Conservation (phyloP, 2,888 invertebrate genomes). For the Acrocyrtus sp. region DNA sequence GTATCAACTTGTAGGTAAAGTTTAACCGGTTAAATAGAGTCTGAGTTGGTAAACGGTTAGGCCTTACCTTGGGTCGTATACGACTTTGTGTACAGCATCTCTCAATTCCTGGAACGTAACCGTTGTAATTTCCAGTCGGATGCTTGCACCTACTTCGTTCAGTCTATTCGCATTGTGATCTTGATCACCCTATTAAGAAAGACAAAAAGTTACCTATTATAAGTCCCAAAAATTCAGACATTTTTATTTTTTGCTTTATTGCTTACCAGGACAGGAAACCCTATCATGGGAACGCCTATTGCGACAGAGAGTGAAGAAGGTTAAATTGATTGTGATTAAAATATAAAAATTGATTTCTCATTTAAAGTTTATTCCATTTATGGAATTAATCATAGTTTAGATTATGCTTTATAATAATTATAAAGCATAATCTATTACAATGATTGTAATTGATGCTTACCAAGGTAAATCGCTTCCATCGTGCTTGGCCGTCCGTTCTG, state of each 20-base stretch:
- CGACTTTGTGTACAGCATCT: conserved; percentile 20
- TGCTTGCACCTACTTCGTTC: conserved; percentile 20
- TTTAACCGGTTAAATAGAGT: background rate
- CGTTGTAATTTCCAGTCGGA: conserved; percentile 35
- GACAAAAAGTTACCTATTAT: background rate
- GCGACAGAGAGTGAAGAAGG: no score
- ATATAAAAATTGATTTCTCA: no score
- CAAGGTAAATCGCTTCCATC: no score
- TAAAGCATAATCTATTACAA: no score
- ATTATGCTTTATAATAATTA: no score
- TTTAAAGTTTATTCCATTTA: no score
- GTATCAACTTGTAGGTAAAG: background rate
- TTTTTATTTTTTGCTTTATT: background rate
- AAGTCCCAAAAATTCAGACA: background rate
- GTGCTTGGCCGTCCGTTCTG: conserved; percentile 29
- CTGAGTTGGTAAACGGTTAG: background rate
- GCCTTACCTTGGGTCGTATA: conserved; percentile 25
- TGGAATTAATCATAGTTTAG: no score
- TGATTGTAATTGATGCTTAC: no score
- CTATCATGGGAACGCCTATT: conserved; percentile 47
- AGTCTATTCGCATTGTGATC: conserved; percentile 52
- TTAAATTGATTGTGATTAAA: no score
- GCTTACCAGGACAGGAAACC: conserved; percentile 45
- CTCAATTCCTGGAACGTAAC: conserved; percentile 26
- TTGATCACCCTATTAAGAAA: conserved; percentile 33